Evolutionary conservation across 2,888 invertebrate species (phyloP).

Genomic region (Tachystola acroxantha): DNA sequence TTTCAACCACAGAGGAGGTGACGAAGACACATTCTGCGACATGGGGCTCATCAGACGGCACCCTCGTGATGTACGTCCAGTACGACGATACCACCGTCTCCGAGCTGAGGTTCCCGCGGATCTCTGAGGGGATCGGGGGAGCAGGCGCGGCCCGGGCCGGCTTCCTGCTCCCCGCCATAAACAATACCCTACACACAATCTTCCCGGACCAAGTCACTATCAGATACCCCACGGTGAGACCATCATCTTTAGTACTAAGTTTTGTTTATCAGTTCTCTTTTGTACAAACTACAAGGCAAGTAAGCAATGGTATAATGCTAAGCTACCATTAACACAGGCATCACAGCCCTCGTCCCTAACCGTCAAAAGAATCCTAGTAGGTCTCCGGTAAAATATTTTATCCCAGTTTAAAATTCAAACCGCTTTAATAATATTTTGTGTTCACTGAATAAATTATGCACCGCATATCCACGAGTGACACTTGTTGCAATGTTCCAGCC

Average conservation of each 20-base stretch:
- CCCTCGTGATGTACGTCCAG: slow-evolving; percentile 89
- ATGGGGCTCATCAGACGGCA: slow-evolving; percentile 92
- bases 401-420: too few relatives aligned
- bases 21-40: slow-evolving; percentile 88
- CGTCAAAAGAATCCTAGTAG: too few relatives aligned
- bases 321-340: too few relatives aligned
- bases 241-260: not conserved
- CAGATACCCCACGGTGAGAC: slow-evolving; percentile 88
- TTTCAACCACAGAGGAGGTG: slow-evolving; percentile 86
- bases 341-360: too few relatives aligned
- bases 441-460: not conserved
- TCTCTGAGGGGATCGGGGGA: slow-evolving; percentile 83
- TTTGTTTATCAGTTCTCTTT: too few relatives aligned
- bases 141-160: slow-evolving; percentile 77
- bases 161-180: slow-evolving; percentile 56
- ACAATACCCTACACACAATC: slow-evolving; percentile 74
- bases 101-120: slow-evolving; percentile 88
- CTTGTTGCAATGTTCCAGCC: slow-evolving; percentile 72
- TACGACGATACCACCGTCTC: slow-evolving; percentile 91
- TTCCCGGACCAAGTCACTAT: slow-evolving; percentile 89
- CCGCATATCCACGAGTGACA: not conserved
- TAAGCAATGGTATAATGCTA: too few relatives aligned
- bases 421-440: too few relatives aligned
- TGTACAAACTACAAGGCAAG: too few relatives aligned
- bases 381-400: too few relatives aligned